These are phyloP conservation scores for Graptemys geographica DNA, from an alignment of 2,797 vertebrate genomes.

Conservation along the genomic window DNA sequence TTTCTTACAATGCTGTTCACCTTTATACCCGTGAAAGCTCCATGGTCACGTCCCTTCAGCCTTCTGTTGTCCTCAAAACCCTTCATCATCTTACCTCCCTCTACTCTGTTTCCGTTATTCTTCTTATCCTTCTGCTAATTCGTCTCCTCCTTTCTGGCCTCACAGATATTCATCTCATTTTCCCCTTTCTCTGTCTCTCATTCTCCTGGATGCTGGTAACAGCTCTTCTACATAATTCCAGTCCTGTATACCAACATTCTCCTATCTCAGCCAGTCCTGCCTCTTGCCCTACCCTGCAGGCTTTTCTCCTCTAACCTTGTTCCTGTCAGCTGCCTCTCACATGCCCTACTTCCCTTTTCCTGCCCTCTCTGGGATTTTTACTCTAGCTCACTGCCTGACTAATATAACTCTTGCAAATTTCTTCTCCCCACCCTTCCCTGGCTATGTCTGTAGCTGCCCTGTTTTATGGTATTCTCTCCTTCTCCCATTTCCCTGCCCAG, in stretches of 20 bases:
- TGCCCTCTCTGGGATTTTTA: not conserved
- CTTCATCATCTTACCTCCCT: accelerated
- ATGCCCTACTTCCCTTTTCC: not conserved
- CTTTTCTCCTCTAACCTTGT: not conserved
- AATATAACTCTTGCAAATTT: not conserved
- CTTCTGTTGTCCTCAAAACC: not conserved
- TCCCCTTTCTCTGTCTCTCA: not conserved
- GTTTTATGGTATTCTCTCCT: not conserved
- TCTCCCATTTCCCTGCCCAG: not conserved
- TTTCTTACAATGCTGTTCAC: not conserved
- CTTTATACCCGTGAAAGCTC: not conserved
- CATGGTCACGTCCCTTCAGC: not conserved
- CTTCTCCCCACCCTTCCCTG: not conserved
- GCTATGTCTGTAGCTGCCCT: not conserved
- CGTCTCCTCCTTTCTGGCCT: not conserved
- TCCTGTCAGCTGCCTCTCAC: not conserved
- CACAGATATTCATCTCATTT: not conserved
- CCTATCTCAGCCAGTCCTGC: not conserved
- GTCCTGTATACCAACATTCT: not conserved
- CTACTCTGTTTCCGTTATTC: not conserved
- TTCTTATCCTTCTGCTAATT: not conserved
- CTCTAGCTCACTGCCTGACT: not conserved
- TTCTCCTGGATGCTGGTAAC: not conserved
- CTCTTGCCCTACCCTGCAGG: not conserved
- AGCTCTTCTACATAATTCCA: not conserved